Evolutionary conservation across 2,888 invertebrate genomes (phyloP).

Genomic region (Lobophora halterata): DNA sequence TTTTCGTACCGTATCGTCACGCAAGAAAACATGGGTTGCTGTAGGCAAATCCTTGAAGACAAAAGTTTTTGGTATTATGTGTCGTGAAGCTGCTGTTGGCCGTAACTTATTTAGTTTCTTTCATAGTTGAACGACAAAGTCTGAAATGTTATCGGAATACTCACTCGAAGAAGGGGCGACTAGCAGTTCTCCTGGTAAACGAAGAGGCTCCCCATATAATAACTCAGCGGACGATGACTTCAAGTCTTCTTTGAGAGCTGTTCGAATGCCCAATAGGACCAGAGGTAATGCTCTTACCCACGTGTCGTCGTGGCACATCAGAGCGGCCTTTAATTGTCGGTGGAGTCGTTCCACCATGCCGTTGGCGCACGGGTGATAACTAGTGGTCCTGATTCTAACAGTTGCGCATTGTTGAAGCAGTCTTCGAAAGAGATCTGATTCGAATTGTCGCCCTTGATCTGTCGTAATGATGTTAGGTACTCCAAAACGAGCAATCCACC

Average conservation of each 20-base stretch:
- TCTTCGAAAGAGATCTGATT: constrained; percentile 23
- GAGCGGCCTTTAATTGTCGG: constrained; percentile 16
- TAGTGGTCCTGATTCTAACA: constrained; percentile 14
- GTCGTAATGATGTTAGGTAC: constrained; percentile 22
- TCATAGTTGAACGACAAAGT: constrained; percentile 1
- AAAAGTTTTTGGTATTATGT: neutral
- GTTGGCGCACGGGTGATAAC: constrained; percentile 14
- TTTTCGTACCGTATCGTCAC: constrained; percentile 17
- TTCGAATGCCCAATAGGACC: constrained; percentile 14
- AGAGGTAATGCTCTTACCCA: constrained; percentile 15
- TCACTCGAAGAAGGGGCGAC: constrained; percentile 1
- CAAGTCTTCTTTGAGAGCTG: constrained; percentile 21
- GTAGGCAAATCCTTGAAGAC: constrained; percentile 1
- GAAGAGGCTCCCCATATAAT: constrained; percentile 33
- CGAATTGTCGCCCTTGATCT: constrained; percentile 31
- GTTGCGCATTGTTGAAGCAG: constrained; percentile 9
- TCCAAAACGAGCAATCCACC: constrained; percentile 32
- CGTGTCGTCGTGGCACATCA: constrained; percentile 13
- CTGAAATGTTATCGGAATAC: neutral
- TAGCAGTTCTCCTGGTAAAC: constrained; percentile 35
- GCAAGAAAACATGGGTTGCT: constrained; percentile 15
- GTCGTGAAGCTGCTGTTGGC: constrained; percentile 4
- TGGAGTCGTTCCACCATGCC: constrained; percentile 21
- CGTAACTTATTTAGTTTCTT: neutral
- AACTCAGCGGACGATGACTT: constrained; percentile 33